Evolutionary conservation across 2,113 vertebrate species (phyloP), one percentile per base, ranked within the genome.

Genomic region (Ondatra zibethicus): DNA sequence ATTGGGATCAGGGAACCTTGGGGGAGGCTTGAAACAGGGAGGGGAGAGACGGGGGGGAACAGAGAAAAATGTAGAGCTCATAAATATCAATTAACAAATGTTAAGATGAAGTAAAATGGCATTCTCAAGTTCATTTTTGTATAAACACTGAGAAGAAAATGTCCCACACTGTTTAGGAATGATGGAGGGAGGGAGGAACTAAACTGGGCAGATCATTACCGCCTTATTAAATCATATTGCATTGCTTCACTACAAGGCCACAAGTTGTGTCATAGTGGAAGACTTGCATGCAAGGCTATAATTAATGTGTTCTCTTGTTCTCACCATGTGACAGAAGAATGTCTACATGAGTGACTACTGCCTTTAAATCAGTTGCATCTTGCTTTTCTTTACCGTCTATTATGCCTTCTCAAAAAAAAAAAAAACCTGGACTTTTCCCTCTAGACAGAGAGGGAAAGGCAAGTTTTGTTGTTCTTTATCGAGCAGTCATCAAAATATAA

Each of bases 81-180:
- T n/a, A n/a, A n/a, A n/a, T n/a, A n/a, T n/a, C n/a, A n/a, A n/a
- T n/a, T n/a, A n/a, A n/a, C n/a, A n/a, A n/a, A n/a, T 76, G 27
- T 77, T 88, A 45, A 91, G 52, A 85, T 93, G 55, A 88, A 82
- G 36, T 52, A 92, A 63, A 95, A 95, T 89, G 87, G 42, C 31
- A 88, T 89, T 33, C 61, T 61, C 50, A 85, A 65, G 92, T 42
- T 93, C 47, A 72, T 36, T 90, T 95, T 93, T 95, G 92, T 55
- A 75, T 47, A 72, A 91, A 52, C 23, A 55, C 10, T 8, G 42
- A 78, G 77, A 94, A 90, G 94, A 88, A 96, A 77, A n/a, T 87
- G 31, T 39, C 31, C 78, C 55, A 86, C 39, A 7, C 7, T 29
- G 42, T 86, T 31, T 89, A 13, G 29, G 68, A 80, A 42, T 25